Percentiles rank a stretch among this genome's conserved stretches.
These are phyloP conservation scores for Drosophila neocordata DNA, from an alignment of 1,140 invertebrate genomes.

Conservation along the genomic window DNA sequence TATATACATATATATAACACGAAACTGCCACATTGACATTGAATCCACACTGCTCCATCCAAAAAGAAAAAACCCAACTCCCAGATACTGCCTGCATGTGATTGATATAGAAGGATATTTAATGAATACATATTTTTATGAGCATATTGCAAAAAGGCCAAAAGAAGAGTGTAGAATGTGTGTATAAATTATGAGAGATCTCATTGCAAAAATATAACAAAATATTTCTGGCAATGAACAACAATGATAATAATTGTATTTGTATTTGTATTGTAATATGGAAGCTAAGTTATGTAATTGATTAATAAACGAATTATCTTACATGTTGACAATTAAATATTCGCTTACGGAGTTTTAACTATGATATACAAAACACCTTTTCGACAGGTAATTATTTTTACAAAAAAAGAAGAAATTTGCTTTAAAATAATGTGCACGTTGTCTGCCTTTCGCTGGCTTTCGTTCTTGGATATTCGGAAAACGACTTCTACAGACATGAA, in stretches of 20 bases:
- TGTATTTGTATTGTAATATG: slow-evolving; percentile 56
- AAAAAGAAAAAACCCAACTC: slow-evolving; percentile 4
- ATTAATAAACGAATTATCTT: slow-evolving; percentile 71
- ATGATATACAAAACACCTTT: too few relatives aligned
- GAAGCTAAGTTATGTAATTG: slow-evolving; percentile 65
- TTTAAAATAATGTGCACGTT: too few relatives aligned
- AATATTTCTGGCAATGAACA: slow-evolving; percentile 12
- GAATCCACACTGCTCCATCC: slow-evolving; percentile 36
- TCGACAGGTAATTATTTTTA: too few relatives aligned
- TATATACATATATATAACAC: slow-evolving; percentile 34
- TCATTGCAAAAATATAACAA: slow-evolving; percentile 1
- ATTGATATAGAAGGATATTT: slow-evolving; percentile 37
- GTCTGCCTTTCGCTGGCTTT: too few relatives aligned
- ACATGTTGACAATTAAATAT: slow-evolving; percentile 39
- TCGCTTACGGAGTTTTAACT: too few relatives aligned
- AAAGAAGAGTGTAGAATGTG: slow-evolving; percentile 32
- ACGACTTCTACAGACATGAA: too few relatives aligned
- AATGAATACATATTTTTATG: slow-evolving; percentile 6
- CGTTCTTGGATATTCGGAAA: too few relatives aligned
- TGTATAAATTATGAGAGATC: slow-evolving; percentile 22
- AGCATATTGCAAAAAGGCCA: slow-evolving; percentile 8
- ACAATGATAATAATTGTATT: background rate
- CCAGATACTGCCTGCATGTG: slow-evolving; percentile 55
- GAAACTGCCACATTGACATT: slow-evolving; percentile 65
- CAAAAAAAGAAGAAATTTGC: too few relatives aligned